Percentiles rank a stretch among this genome's conserved stretches.
Evolutionary conservation across 2,113 vertebrate species (phyloP).

Genomic region (Columbina picui): DNA sequence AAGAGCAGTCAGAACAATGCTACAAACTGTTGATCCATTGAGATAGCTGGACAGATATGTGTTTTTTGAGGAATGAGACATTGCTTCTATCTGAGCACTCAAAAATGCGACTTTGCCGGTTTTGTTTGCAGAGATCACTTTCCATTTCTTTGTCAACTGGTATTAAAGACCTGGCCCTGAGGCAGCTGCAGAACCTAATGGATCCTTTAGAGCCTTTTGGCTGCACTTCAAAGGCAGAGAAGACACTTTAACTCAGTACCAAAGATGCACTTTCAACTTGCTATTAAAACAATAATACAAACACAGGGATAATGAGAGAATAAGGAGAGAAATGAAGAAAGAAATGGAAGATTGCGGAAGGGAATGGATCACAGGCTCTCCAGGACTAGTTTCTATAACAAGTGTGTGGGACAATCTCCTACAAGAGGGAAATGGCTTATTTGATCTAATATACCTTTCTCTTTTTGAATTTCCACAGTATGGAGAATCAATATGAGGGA

Average conservation of each 20-base stretch:
- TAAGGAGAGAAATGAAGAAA: slow-evolving; percentile 48
- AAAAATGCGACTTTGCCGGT: background rate
- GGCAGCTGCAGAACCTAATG: background rate
- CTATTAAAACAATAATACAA: slow-evolving; percentile 41
- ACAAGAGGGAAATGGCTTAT: slow-evolving; percentile 57
- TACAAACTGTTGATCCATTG: background rate
- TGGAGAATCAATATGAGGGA: slow-evolving; percentile 57
- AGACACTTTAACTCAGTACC: background rate
- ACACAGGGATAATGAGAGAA: slow-evolving; percentile 6
- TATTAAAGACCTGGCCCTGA: slow-evolving; percentile 1
- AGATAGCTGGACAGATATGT: background rate
- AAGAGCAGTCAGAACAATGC: slow-evolving; percentile 7
- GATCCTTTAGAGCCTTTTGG: slow-evolving; percentile 14
- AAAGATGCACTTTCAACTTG: slow-evolving; percentile 12
- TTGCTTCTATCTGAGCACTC: background rate
- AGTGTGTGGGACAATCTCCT: slow-evolving; percentile 47
- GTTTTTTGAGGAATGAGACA: background rate
- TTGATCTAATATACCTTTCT: slow-evolving; percentile 60
- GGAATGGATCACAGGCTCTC: slow-evolving; percentile 44
- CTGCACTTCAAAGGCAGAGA: background rate
- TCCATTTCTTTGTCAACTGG: background rate
- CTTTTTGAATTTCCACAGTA: slow-evolving; percentile 56
- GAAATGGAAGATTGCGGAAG: background rate
- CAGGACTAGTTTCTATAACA: slow-evolving; percentile 21
- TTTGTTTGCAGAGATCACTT: background rate